Base-by-base conservation (phyloP, 2,113 vertebrate genomes). In the Lophura nycthemera region DNA sequence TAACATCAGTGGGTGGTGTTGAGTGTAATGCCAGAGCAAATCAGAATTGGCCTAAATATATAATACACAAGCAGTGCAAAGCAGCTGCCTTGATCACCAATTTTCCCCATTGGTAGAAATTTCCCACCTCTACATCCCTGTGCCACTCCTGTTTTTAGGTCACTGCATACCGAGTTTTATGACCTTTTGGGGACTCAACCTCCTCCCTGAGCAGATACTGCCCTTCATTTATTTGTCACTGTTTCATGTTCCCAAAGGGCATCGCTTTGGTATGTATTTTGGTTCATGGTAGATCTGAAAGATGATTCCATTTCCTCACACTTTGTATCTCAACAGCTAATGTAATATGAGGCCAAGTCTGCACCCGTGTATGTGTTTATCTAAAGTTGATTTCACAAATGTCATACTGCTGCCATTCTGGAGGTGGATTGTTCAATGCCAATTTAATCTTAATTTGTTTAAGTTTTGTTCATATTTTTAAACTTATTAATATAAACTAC, bases 271-370 rank as follows among this genome's bases (percentile, higher is more conserved):
- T 86, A 92, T 43, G 73, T 67, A 24, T 74, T 81, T 83, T 83
- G 56, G 74, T 56, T 60, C 34, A 47, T 22, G 36, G 61, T 77
- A n/a, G 34, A 57, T 88, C 47, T 74, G 83, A 81, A 83, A 89
- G 82, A 71, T 88, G 66, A 21, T 67, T 86, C 65, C 5, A 21
- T 93, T 65, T 94, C 56, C 21, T 88, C 42, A 11, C 75, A 22
- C 57, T 84, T 66, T 94, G 65, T 92, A 75, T 92, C 92, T 93
- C 83, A 76, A 84, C 76, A 90, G 64, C 59, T 93, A 83, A 65
- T 89, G 69, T 78, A 81, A 40, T 32, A 17, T 73, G 81, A 89
- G n/a, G 40, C 70, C 11, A 42, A 63, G 43, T 56, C 74, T 93
- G 48, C 25, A 63, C 4, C 22, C 11, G 7, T 79, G 32, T 16